Evolutionary conservation across 2,797 vertebrate genomes (phyloP).

Genomic region (Sorex maritimensis): DNA sequence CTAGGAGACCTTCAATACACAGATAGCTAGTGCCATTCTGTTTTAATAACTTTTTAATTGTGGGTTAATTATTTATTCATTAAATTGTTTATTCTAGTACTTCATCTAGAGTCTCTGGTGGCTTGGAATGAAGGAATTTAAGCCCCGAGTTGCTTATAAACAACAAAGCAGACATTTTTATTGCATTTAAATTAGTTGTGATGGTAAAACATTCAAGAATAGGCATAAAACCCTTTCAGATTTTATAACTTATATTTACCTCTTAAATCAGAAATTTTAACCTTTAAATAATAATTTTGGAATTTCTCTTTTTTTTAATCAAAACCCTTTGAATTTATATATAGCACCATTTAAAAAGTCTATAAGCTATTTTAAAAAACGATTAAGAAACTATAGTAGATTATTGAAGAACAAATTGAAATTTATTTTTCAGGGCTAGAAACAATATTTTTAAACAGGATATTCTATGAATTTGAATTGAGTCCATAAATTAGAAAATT

Average conservation of each 20-base stretch:
- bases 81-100: slow-evolving; percentile 84
- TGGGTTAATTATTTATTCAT: slow-evolving; percentile 88
- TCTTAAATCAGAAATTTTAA: slow-evolving; percentile 17
- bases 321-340: not conserved
- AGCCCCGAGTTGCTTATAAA: slow-evolving; percentile 66
- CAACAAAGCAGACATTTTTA: slow-evolving; percentile 57
- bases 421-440: not conserved
- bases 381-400: too few relatives aligned
- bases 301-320: not conserved
- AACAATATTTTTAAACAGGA: not conserved
- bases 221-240: not conserved
- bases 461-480: not conserved
- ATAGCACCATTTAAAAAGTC: too few relatives aligned
- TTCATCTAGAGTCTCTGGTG: slow-evolving; percentile 81
- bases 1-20: slow-evolving; percentile 25
- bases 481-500: not conserved
- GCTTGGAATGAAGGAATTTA: slow-evolving; percentile 52
- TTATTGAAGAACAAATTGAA: not conserved
- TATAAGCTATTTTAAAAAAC: too few relatives aligned
- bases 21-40: slow-evolving; percentile 73
- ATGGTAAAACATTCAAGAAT: not conserved
- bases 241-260: not conserved
- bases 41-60: slow-evolving; percentile 89
- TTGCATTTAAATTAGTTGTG: slow-evolving; percentile 64
- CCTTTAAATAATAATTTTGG: slow-evolving; percentile 21